phyloP scores from a whole-genome alignment of 1,140 invertebrate species.

The Pararge aegeria region DNA sequence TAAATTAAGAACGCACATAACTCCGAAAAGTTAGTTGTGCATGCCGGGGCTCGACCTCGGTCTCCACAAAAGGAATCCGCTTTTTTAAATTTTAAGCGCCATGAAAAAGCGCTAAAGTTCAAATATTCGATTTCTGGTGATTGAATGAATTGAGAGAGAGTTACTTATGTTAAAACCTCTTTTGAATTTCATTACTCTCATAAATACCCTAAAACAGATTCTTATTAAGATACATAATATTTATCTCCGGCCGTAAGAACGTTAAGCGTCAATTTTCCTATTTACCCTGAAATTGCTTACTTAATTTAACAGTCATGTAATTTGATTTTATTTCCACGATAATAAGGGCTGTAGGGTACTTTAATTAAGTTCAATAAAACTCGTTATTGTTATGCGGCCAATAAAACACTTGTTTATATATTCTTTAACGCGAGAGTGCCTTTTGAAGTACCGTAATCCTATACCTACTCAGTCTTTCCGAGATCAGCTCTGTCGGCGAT shows the following conservation, averaged over 20 bases:
- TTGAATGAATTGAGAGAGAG: too few species aligned
- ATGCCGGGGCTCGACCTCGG: too few species aligned
- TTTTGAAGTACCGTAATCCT: not conserved
- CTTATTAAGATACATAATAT: constrained; percentile 13
- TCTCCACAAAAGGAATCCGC: too few species aligned
- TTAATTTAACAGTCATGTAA: constrained; percentile 21
- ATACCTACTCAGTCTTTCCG: not conserved
- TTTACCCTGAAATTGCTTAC: constrained; percentile 17
- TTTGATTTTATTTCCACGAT: constrained; percentile 25
- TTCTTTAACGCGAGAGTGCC: not conserved
- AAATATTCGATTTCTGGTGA: too few species aligned
- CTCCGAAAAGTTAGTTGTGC: too few species aligned
- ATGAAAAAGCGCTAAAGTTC: too few species aligned
- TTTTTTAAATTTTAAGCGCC: too few species aligned
- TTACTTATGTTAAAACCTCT: not conserved
- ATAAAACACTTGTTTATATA: constrained; percentile 6
- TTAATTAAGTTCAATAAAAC: constrained; percentile 22
- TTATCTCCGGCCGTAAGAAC: constrained; percentile 10
- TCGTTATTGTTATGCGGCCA: constrained; percentile 1
- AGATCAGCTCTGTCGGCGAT: too few species aligned
- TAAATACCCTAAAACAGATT: not conserved
- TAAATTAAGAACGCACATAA: too few species aligned
- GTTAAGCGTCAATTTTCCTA: constrained; percentile 15
- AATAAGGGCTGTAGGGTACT: constrained; percentile 15
- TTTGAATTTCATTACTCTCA: not conserved